Percentiles rank a stretch among this genome's conserved stretches.
Evolutionary conservation across 2,113 vertebrate species (phyloP).

Genomic region (Apus apus): DNA sequence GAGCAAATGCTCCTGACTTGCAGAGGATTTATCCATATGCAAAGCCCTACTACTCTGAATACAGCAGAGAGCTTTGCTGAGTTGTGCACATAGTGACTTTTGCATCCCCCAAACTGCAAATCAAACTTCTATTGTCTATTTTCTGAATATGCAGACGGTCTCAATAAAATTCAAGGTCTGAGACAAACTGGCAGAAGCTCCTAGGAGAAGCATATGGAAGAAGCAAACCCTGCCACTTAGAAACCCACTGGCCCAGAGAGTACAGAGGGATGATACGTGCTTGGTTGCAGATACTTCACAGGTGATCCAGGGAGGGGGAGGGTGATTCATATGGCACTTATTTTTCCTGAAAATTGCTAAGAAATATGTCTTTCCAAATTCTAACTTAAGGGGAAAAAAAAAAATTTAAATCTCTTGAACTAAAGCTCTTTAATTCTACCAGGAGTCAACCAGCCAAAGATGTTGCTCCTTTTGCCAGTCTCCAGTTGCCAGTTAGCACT

Average conservation of each 20-base stretch:
- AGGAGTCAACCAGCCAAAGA: background rate
- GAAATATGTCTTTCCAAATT: background rate
- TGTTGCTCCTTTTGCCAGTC: background rate
- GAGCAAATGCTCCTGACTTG: background rate
- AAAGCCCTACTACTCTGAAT: background rate
- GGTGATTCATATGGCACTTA: background rate
- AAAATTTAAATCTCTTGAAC: background rate
- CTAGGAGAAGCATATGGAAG: background rate
- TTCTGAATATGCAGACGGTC: background rate
- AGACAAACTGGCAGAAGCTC: background rate
- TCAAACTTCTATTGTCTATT: background rate
- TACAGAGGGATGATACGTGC: fast-evolving
- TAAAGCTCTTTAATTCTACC: background rate
- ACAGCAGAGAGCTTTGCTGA: background rate
- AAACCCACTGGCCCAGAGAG: background rate
- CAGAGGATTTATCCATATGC: background rate
- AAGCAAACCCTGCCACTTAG: background rate
- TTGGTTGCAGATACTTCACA: background rate
- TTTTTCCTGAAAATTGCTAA: background rate
- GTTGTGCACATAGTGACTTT: background rate
- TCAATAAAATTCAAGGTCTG: background rate
- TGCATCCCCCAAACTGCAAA: background rate
- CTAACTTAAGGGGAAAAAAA: background rate
- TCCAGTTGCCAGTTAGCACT: background rate
- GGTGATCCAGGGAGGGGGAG: background rate